Evolutionary conservation across 2,888 invertebrate species (phyloP), one percentile per base, ranked within the genome.

Genomic region (Trachelus troglodyta): DNA sequence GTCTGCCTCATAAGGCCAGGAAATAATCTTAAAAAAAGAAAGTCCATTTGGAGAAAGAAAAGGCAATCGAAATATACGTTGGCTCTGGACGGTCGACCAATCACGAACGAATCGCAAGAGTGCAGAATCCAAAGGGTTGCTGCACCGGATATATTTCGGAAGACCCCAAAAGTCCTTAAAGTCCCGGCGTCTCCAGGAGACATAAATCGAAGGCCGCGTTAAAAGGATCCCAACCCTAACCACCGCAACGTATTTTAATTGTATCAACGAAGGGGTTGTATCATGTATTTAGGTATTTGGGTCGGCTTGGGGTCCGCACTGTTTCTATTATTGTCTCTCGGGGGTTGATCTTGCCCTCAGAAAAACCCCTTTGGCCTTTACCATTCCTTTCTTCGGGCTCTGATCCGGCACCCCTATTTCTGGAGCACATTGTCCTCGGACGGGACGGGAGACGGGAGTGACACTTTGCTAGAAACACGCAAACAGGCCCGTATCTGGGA

Each of bases 301-400:
- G 83, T 82, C 87, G 82, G 83, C 75, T 82, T 77, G 80, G 84
- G 87, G 85, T 80, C 84, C 82, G 83, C 83, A 90, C 89, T 90
- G 90, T 90, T 90, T 90, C 90, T 90, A 90, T 90, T 90, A 90
- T 90, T 90, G 90, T 89, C 90, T 90, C 90, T 86, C 85, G 86
- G 85, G 87, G 89, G 87, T 78, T 69, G 81, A 76, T 68, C 56
- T 34, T 69, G 71, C 74, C 79, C 40, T 40, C 15, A 0, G 40
- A 40, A 4, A 40, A 40, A 40, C 40, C 40, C 40, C 81, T 79
- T 76, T 77, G 76, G 73, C 73, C 69, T 76, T 77, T 78, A 75
- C 37, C 76, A 56, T 77, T 79, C 74, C 77, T 30, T 79, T 74
- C 75, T 75, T 33, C 31, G 23, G 69, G 31, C 69, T 69, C 69